Conservation (phyloP, 2,888 invertebrate genomes). For the Melolontha melolontha region DNA sequence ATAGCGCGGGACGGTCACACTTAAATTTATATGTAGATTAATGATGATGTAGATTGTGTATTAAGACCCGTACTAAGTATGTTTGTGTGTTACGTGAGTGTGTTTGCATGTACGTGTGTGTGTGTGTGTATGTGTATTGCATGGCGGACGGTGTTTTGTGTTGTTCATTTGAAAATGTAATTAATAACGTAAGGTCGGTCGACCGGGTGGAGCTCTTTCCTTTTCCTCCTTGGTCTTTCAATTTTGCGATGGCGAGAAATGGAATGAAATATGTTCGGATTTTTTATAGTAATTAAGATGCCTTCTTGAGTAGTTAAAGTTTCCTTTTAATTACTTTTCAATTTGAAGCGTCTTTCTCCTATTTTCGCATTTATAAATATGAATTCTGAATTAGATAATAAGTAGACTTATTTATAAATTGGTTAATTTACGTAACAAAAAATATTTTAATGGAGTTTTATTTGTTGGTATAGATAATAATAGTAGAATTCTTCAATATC, state of each 20-base stretch:
- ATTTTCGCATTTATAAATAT: background rate
- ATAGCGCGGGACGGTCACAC: conserved; percentile 52
- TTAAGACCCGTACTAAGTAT: conserved; percentile 53
- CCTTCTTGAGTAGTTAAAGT: background rate
- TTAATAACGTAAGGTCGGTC: conserved; percentile 47
- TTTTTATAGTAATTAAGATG: too few relatives aligned
- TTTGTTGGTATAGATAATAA: too few relatives aligned
- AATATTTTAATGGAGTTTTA: too few relatives aligned
- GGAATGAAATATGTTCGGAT: background rate
- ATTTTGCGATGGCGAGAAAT: background rate
- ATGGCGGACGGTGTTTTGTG: conserved; percentile 48
- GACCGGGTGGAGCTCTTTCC: background rate
- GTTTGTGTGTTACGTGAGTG: conserved; percentile 48
- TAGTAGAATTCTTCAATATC: too few relatives aligned
- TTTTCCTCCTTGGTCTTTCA: background rate
- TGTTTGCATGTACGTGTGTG: background rate
- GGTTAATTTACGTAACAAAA: too few relatives aligned
- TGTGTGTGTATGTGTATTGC: conserved; percentile 2
- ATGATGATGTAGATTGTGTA: conserved; percentile 50
- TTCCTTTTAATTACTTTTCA: conserved; percentile 1
- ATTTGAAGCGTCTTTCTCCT: background rate
- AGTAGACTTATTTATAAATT: too few relatives aligned
- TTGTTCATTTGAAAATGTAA: conserved; percentile 50
- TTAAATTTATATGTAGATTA: conserved; percentile 53
- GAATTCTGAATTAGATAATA: too few relatives aligned